phyloP scores from a whole-genome alignment of 2,797 vertebrate genomes.

The Carcharodon carcharias region DNA sequence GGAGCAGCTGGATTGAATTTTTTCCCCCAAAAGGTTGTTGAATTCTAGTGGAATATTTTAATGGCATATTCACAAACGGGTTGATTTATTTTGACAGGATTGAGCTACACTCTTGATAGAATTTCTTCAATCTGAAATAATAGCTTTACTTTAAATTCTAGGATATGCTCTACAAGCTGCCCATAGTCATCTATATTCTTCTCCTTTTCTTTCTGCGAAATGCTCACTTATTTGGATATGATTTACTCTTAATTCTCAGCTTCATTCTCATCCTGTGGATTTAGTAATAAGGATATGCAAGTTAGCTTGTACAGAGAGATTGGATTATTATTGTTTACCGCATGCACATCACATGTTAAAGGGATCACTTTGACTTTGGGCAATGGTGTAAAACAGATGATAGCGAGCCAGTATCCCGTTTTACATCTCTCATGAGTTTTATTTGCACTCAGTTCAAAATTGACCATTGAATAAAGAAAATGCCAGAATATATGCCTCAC shows the following conservation, averaged over 20 bases:
- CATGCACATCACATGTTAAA: not conserved
- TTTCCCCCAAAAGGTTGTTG: conserved; percentile 13
- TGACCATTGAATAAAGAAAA: not conserved
- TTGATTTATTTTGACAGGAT: conserved; percentile 21
- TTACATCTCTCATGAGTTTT: not conserved
- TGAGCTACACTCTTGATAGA: not conserved
- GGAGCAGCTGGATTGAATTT: conserved; percentile 23
- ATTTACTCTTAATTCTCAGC: not conserved
- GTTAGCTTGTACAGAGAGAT: not conserved
- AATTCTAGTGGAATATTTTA: conserved; percentile 34
- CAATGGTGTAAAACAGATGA: not conserved
- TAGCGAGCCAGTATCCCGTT: no score
- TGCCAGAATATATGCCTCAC: not conserved
- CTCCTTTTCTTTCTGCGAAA: not conserved
- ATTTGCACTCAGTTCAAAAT: not conserved
- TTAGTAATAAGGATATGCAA: not conserved
- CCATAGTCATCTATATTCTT: not conserved
- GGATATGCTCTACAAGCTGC: not conserved
- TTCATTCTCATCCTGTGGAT: not conserved
- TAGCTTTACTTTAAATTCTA: not conserved
- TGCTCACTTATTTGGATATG: not conserved
- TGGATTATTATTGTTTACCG: not conserved
- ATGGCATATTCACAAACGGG: not conserved
- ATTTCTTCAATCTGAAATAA: not conserved
- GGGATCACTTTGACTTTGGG: not conserved